phyloP scores from a whole-genome alignment of 1,140 invertebrate species.

The Plectus sambesii region DNA sequence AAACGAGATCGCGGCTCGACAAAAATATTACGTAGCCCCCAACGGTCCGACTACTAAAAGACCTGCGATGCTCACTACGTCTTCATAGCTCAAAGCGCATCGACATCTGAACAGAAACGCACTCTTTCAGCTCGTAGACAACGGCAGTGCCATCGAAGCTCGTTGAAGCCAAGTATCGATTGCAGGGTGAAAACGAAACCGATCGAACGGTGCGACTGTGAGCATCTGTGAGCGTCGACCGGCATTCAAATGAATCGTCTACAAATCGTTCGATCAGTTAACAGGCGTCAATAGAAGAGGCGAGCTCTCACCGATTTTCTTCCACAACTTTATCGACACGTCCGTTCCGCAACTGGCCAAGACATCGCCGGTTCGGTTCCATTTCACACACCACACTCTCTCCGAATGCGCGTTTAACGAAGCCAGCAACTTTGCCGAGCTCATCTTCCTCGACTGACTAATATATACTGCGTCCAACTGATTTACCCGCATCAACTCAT shows the following conservation, averaged over 20 bases:
- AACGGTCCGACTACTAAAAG: no score
- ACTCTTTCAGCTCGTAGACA: constrained; percentile 48
- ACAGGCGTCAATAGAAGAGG: constrained; percentile 10
- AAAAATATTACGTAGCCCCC: no score
- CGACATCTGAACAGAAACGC: no score
- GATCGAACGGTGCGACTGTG: constrained; percentile 83
- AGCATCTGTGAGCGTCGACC: constrained; percentile 72
- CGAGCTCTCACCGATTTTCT: constrained; percentile 10
- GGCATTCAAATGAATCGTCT: constrained; percentile 41
- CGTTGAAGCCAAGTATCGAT: constrained; percentile 77
- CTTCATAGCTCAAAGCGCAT: no score
- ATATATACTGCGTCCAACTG: no score
- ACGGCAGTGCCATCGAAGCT: constrained; percentile 87
- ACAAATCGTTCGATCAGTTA: background rate
- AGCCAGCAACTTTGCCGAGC: no score
- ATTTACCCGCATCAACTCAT: no score
- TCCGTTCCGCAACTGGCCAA: constrained; percentile 85
- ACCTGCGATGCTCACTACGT: no score
- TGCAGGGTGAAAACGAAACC: constrained; percentile 84
- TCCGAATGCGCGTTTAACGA: no score
- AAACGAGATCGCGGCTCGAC: no score
- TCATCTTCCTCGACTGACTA: no score
- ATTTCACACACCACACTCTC: constrained; percentile 87
- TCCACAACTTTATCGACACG: constrained; percentile 80
- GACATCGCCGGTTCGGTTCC: constrained; percentile 72